Conservation (phyloP, 2,888 invertebrate species). For the Clunio marinus region DNA sequence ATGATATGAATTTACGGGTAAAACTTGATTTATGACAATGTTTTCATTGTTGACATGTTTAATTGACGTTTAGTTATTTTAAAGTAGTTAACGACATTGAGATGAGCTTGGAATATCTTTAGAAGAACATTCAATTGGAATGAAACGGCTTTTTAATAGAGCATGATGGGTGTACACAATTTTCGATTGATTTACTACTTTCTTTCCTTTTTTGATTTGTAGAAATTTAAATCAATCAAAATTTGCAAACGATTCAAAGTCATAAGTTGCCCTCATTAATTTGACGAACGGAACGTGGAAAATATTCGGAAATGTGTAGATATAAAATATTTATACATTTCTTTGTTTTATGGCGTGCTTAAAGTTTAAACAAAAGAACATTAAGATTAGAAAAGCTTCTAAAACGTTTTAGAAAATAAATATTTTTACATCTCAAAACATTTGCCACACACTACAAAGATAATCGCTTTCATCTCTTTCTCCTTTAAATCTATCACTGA, state of each 20-base stretch:
- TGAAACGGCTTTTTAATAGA: background rate
- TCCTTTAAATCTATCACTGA: background rate
- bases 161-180: background rate
- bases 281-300: no score
- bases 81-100: background rate
- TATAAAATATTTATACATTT: no score
- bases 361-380: no score
- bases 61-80: constrained; percentile 1
- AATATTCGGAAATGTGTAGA: no score
- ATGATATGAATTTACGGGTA: background rate
- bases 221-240: no score
- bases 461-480: constrained; percentile 1
- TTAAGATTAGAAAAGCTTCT: no score
- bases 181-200: constrained; percentile 13
- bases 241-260: no score
- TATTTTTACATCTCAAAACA: no score
- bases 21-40: background rate
- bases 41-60: background rate
- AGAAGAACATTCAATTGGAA: background rate
- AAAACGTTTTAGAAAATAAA: no score
- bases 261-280: no score
- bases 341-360: no score
- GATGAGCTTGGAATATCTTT: background rate
- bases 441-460: background rate
- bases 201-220: no score